Evolutionary conservation across 2,113 vertebrate species (phyloP).

Genomic region (Gymnobelideus leadbeateri): DNA sequence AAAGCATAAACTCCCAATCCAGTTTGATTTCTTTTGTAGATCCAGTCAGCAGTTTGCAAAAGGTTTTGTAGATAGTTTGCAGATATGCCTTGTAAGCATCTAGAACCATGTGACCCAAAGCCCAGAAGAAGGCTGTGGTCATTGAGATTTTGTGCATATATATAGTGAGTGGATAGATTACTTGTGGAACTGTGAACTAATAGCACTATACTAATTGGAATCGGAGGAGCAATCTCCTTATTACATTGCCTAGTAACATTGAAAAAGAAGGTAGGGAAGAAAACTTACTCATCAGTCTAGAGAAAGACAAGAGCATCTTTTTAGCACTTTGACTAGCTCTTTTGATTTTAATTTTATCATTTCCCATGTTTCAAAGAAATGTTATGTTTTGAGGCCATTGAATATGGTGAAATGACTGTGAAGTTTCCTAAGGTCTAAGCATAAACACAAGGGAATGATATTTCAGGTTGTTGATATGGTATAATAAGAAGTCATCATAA

Average conservation of each 20-base stretch:
- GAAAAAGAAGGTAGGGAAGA: slow-evolving; percentile 12
- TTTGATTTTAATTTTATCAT: slow-evolving; percentile 78
- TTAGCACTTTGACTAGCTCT: slow-evolving; percentile 80
- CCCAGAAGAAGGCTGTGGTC: slow-evolving; percentile 1
- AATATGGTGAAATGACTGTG: slow-evolving; percentile 72
- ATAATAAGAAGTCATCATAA: slow-evolving; percentile 30
- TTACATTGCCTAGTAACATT: slow-evolving; percentile 9
- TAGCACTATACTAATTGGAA: slow-evolving; percentile 28
- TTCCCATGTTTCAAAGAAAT: slow-evolving; percentile 83
- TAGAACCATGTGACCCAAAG: slow-evolving; percentile 64
- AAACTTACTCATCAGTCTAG: slow-evolving; percentile 62
- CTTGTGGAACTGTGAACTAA: background rate
- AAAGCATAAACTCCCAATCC: slow-evolving; percentile 35
- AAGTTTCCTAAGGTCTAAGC: slow-evolving; percentile 73
- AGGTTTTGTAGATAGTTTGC: slow-evolving; percentile 63
- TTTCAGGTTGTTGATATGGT: slow-evolving; percentile 59
- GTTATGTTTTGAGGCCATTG: slow-evolving; percentile 82
- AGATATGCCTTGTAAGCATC: slow-evolving; percentile 71
- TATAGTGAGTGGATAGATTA: slow-evolving; percentile 47
- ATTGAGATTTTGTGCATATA: slow-evolving; percentile 46
- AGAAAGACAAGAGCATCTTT: slow-evolving; percentile 83
- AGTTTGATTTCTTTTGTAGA: slow-evolving; percentile 71
- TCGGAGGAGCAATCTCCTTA: background rate
- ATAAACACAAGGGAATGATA: slow-evolving; percentile 63
- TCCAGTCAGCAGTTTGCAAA: slow-evolving; percentile 80